These are phyloP conservation scores for Spondyliosoma cantharus DNA, from an alignment of 2,797 vertebrate species.

Conservation along the genomic window DNA sequence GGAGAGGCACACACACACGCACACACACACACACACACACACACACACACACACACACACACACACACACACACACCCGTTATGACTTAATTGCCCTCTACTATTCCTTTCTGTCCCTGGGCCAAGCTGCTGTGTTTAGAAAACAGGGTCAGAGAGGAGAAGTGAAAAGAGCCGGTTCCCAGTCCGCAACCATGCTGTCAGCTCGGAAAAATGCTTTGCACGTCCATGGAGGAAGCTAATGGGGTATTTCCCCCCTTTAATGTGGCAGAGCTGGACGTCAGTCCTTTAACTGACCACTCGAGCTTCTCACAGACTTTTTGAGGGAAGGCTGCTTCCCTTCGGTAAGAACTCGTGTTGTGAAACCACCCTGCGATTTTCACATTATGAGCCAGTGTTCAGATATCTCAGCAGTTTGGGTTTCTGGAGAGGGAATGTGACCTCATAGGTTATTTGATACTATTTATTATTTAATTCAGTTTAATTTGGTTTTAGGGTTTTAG, in stretches of 20 bases:
- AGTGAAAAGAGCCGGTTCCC: constrained; percentile 57
- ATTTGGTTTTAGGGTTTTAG: too few species aligned
- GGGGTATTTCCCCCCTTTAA: constrained; percentile 71
- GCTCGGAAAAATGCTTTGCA: constrained; percentile 52
- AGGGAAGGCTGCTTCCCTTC: constrained; percentile 31
- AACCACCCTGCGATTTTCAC: constrained; percentile 43
- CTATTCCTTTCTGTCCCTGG: constrained; percentile 62
- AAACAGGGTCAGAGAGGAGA: constrained; percentile 62
- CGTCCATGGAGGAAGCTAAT: constrained; percentile 61
- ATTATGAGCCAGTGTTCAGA: constrained; percentile 37
- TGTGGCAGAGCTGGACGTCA: constrained; percentile 46
- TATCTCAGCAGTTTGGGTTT: constrained; percentile 46
- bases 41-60: constrained; percentile 18
- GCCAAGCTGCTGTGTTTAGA: constrained; percentile 64
- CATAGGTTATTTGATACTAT: neutral
- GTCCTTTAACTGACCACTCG: constrained; percentile 25
- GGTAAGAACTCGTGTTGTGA: constrained; percentile 18
- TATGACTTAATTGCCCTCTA: constrained; percentile 69
- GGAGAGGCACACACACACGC: constrained; percentile 40
- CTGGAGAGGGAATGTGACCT: constrained; percentile 15
- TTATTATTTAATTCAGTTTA: too few species aligned
- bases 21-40: constrained; percentile 21
- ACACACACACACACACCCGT: constrained; percentile 36
- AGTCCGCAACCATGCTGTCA: constrained; percentile 37
- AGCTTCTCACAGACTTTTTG: constrained; percentile 35